Conservation (phyloP, 2,888 invertebrate species). For the Limenitis camilla region DNA sequence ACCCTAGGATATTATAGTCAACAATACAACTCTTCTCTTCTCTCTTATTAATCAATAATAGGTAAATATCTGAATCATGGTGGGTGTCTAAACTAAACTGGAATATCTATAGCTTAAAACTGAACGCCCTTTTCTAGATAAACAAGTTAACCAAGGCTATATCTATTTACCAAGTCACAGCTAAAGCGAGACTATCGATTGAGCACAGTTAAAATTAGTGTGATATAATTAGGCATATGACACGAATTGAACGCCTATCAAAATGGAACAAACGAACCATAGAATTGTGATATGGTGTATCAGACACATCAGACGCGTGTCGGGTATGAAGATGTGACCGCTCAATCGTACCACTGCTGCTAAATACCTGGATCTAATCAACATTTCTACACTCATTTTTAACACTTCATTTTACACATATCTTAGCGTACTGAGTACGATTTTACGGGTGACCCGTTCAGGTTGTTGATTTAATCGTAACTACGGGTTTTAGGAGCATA, state of each 20-base stretch:
- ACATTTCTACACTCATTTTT: slow-evolving; percentile 73
- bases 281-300: slow-evolving; percentile 65
- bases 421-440: slow-evolving; percentile 63
- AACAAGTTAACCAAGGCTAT: neutral
- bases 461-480: slow-evolving; percentile 14
- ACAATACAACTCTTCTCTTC: too few relatives aligned
- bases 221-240: slow-evolving; percentile 70
- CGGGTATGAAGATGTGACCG: slow-evolving; percentile 58
- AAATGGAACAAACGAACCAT: slow-evolving; percentile 69
- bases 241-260: slow-evolving; percentile 65
- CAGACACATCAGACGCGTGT: slow-evolving; percentile 59
- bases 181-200: slow-evolving; percentile 50
- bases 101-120: too few relatives aligned
- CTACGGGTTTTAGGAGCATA: slow-evolving; percentile 14
- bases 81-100: too few relatives aligned
- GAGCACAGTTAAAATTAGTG: slow-evolving; percentile 56
- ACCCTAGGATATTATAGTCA: too few relatives aligned
- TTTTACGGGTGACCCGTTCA: slow-evolving; percentile 48
- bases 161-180: neutral
- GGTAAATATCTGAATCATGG: too few relatives aligned
- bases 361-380: slow-evolving; percentile 74
- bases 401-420: slow-evolving; percentile 74
- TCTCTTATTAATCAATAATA: too few relatives aligned
- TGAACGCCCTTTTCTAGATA: neutral
- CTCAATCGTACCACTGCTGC: slow-evolving; percentile 54